Evolutionary conservation across 1,140 invertebrate genomes (phyloP).

Genomic region (Drosophila simulans): DNA sequence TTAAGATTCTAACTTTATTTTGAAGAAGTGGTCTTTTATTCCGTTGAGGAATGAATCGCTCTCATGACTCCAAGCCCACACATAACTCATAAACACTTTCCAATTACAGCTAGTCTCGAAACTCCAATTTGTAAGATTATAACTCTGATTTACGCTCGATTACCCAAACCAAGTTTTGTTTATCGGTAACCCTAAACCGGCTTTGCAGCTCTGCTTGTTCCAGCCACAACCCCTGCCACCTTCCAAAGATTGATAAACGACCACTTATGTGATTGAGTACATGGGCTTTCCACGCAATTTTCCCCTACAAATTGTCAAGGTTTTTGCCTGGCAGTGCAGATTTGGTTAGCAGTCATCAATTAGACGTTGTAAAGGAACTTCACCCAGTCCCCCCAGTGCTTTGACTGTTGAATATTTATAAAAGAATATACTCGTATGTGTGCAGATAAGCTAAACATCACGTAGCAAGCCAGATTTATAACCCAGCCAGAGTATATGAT

Average conservation of each 20-base stretch:
- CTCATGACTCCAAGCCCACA: neutral
- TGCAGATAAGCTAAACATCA: slow-evolving; percentile 49
- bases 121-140: slow-evolving; percentile 41
- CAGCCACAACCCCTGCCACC: neutral
- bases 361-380: slow-evolving; percentile 32
- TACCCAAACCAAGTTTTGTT: slow-evolving; percentile 14
- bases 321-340: slow-evolving; percentile 16
- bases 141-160: slow-evolving; percentile 26
- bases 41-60: too few species aligned
- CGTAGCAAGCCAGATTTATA: slow-evolving; percentile 57
- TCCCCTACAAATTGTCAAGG: slow-evolving; percentile 48
- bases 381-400: slow-evolving; percentile 18
- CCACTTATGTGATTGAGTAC: slow-evolving; percentile 64
- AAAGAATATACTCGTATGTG: slow-evolving; percentile 21
- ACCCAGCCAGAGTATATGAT: slow-evolving; percentile 43
- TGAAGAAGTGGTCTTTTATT: neutral
- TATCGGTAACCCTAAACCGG: slow-evolving; percentile 36
- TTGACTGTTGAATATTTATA: slow-evolving; percentile 69
- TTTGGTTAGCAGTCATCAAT: slow-evolving; percentile 60
- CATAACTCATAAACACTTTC: slow-evolving; percentile 15
- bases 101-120: slow-evolving; percentile 24
- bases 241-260: slow-evolving; percentile 54
- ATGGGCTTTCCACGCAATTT: slow-evolving; percentile 51
- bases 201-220: slow-evolving; percentile 18
- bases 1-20: neutral